These are phyloP conservation scores for Sturnira hondurensis DNA, from an alignment of 2,113 vertebrate species.

Conservation along the genomic window DNA sequence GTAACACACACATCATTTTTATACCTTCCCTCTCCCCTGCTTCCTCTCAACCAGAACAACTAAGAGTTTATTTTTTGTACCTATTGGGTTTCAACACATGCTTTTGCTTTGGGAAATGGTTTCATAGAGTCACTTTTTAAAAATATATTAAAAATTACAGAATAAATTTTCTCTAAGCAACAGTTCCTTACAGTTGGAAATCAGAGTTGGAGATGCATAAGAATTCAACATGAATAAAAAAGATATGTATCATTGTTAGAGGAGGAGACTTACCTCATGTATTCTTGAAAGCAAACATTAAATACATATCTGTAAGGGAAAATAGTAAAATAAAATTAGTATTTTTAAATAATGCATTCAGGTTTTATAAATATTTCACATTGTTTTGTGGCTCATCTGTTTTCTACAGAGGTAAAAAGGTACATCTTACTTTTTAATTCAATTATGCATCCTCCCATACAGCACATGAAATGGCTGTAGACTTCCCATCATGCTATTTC, in stretches of 20 bases:
- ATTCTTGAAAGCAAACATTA: background rate
- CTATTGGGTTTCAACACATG: background rate
- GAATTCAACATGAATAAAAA: background rate
- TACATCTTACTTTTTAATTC: background rate
- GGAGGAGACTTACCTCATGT: background rate
- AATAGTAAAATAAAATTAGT: background rate
- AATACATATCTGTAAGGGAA: background rate
- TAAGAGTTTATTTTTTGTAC: background rate
- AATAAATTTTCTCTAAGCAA: background rate
- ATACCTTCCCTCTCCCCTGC: no score
- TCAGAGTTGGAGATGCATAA: background rate
- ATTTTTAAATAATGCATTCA: background rate
- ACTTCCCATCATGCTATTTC: background rate
- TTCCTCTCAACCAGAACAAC: background rate
- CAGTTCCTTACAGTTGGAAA: background rate
- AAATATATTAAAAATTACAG: background rate
- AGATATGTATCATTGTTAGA: background rate
- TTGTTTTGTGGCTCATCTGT: background rate
- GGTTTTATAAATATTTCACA: background rate
- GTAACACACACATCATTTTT: no score
- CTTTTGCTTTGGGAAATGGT: background rate
- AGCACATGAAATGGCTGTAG: background rate
- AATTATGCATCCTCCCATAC: background rate
- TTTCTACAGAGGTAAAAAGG: background rate
- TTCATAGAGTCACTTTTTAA: background rate